These are phyloP conservation scores for Agapornis roseicollis DNA, from an alignment of 2,113 vertebrate genomes.

Conservation along the genomic window DNA sequence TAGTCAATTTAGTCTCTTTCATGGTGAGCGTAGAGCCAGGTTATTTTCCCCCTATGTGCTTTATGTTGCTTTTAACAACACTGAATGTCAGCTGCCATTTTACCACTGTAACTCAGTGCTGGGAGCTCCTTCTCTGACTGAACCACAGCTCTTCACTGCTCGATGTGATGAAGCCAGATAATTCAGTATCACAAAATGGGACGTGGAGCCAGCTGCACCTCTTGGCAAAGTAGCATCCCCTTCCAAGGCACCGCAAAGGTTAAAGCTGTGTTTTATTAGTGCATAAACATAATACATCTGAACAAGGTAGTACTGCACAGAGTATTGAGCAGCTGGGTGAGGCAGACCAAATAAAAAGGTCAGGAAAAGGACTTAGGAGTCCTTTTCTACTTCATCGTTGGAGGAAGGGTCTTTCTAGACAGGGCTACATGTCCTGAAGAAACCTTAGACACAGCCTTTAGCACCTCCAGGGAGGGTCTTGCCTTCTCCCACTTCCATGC, in stretches of 20 bases:
- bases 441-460: accelerated
- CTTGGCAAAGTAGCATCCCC: neutral
- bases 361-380: neutral
- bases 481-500: neutral
- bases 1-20: neutral
- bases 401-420: neutral
- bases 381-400: neutral
- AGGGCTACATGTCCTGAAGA: neutral
- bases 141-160: accelerated
- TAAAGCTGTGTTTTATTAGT: neutral
- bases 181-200: neutral
- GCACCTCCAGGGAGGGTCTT: neutral
- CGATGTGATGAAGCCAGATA: neutral
- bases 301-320: neutral
- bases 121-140: neutral
- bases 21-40: neutral
- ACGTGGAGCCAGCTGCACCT: neutral
- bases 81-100: neutral
- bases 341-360: neutral
- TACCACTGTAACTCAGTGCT: accelerated
- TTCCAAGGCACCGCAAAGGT: neutral
- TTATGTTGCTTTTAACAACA: neutral
- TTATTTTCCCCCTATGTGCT: neutral
- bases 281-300: accelerated
- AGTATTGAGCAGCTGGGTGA: accelerated